phyloP scores from a whole-genome alignment of 2,888 invertebrate genomes.

The Papilio protenor region DNA sequence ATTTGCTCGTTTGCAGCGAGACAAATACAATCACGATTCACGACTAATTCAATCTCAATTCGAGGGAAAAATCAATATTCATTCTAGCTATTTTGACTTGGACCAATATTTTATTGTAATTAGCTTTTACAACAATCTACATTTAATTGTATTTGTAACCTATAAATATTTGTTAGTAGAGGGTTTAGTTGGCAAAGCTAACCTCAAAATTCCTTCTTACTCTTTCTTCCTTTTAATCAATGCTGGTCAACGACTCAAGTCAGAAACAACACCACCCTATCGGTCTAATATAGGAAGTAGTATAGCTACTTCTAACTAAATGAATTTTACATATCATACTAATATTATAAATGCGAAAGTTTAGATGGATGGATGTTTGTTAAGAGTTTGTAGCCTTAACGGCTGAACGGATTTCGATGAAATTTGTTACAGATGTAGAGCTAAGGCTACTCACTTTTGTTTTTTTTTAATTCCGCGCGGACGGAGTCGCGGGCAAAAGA shows the following conservation, averaged over 20 bases:
- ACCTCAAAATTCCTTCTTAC: background rate
- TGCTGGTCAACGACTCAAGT: background rate
- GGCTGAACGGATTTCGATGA: no score
- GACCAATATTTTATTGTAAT: background rate
- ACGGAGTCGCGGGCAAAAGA: no score
- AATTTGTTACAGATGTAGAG: no score
- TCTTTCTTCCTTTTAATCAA: background rate
- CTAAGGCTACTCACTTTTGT: no score
- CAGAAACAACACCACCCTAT: background rate
- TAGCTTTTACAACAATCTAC: background rate
- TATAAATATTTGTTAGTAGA: background rate
- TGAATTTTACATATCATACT: no score
- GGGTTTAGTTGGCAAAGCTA: background rate
- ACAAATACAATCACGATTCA: conserved; percentile 5
- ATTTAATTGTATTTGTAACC: background rate
- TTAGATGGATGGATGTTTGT: no score
- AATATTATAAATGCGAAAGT: no score
- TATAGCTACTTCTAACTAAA: no score
- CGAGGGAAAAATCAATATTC: background rate
- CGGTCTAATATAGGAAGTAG: no score
- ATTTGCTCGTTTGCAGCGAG: conserved; percentile 3
- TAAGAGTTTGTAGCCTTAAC: no score
- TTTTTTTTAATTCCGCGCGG: no score
- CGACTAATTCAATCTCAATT: conserved; percentile 8
- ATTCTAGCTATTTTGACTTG: background rate